Evolutionary conservation across 2,797 vertebrate genomes (phyloP).

Genomic region (Botia almorhae): DNA sequence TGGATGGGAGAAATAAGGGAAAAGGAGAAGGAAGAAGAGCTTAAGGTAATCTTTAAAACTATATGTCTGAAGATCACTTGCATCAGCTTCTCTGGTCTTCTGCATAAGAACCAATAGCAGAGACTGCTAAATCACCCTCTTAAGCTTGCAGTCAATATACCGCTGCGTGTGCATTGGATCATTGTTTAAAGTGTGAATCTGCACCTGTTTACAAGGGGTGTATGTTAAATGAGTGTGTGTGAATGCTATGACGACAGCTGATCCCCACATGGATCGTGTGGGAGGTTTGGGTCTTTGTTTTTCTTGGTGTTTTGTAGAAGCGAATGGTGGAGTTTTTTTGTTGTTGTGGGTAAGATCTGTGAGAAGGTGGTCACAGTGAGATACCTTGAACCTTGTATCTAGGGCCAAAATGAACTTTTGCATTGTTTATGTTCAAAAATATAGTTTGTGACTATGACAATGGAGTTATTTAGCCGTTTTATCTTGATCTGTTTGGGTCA

Average conservation of each 20-base stretch:
- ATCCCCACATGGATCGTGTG: slow-evolving; percentile 25
- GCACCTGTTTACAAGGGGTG: slow-evolving; percentile 24
- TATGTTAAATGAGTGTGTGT: slow-evolving; percentile 38
- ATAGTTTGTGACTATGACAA: too few species aligned
- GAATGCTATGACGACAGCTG: slow-evolving; percentile 7
- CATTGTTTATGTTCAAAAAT: too few species aligned
- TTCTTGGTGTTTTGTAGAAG: not conserved
- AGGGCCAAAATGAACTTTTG: slow-evolving; percentile 24
- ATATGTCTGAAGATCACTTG: slow-evolving; percentile 26
- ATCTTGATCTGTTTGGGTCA: too few species aligned
- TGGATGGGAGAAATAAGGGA: slow-evolving; percentile 24
- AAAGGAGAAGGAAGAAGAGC: slow-evolving; percentile 23
- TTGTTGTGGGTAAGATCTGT: slow-evolving; percentile 22
- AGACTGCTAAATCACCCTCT: slow-evolving; percentile 15
- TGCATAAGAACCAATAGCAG: not conserved
- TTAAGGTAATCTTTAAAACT: slow-evolving; percentile 37
- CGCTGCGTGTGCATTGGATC: slow-evolving; percentile 3
- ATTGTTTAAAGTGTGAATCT: slow-evolving; percentile 33
- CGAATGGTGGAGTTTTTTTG: slow-evolving; percentile 7
- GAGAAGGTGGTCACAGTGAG: slow-evolving; percentile 26
- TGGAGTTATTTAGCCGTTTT: too few species aligned
- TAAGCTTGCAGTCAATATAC: slow-evolving; percentile 15
- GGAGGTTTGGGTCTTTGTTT: slow-evolving; percentile 33
- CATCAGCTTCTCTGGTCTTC: slow-evolving; percentile 3
- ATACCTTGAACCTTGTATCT: slow-evolving; percentile 29